These are phyloP conservation scores for Oceanodroma tethys DNA, from an alignment of 2,113 vertebrate genomes.

Conservation along the genomic window DNA sequence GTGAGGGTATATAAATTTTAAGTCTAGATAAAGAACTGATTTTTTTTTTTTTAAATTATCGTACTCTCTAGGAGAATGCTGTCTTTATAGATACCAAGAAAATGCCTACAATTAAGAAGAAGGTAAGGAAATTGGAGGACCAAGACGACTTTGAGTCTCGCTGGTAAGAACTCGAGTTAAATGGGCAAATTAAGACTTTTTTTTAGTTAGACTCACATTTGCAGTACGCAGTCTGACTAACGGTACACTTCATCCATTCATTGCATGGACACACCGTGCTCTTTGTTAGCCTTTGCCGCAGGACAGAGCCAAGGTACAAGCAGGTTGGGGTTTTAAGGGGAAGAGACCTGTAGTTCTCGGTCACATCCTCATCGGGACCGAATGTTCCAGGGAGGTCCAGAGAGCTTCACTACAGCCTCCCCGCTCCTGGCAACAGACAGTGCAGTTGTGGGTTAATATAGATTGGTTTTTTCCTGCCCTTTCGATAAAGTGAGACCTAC, in stretches of 20 bases:
- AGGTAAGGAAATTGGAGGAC: conserved; percentile 95
- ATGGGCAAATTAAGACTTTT: background rate
- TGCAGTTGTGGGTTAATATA: background rate
- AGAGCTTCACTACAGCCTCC: background rate
- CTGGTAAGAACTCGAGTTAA: conserved; percentile 77
- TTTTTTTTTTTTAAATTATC: background rate
- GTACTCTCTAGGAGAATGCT: conserved; percentile 82
- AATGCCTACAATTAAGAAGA: conserved; percentile 94
- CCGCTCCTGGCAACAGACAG: background rate
- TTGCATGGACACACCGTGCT: background rate
- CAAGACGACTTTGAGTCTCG: conserved; percentile 93
- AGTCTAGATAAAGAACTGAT: background rate
- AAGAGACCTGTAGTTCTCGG: background rate
- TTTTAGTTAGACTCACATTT: background rate
- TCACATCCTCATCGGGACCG: background rate
- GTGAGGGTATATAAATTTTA: background rate
- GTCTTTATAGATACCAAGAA: conserved; percentile 97
- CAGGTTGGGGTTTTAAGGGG: background rate
- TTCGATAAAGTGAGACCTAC: background rate
- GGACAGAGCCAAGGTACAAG: background rate
- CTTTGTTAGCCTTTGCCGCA: background rate
- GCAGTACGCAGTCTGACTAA: background rate
- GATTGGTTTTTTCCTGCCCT: background rate
- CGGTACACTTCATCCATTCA: background rate
- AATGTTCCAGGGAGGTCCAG: background rate